phyloP scores from a whole-genome alignment of 2,113 vertebrate species.

The Osmerus mordax region DNA sequence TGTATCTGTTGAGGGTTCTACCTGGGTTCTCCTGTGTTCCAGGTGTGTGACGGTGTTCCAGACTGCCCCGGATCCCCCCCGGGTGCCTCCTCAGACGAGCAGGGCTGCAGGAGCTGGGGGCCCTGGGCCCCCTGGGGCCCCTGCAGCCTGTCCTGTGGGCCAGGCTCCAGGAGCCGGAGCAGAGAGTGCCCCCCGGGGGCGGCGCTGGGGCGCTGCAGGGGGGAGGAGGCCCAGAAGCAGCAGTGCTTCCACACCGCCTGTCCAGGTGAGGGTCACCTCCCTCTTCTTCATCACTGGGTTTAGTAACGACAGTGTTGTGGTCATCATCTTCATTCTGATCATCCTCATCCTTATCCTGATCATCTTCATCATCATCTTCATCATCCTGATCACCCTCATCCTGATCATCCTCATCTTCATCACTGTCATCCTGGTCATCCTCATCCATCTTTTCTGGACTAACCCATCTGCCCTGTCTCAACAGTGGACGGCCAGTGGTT shows the following conservation, averaged over 20 bases:
- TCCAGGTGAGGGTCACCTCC: slow-evolving; percentile 58
- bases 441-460: not conserved
- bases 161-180: slow-evolving; percentile 63
- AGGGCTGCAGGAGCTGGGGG: slow-evolving; percentile 75
- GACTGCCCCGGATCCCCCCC: slow-evolving; percentile 66
- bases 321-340: not conserved
- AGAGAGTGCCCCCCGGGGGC: slow-evolving; percentile 67
- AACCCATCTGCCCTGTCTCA: not conserved
- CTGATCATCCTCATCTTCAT: not conserved
- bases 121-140: slow-evolving; percentile 78
- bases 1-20: slow-evolving; percentile 51
- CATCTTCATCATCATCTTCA: too few relatives aligned
- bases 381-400: not conserved
- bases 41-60: slow-evolving; percentile 81
- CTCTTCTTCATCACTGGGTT: not conserved
- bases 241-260: slow-evolving; percentile 81
- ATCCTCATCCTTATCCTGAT: too few relatives aligned
- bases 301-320: not conserved
- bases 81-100: slow-evolving; percentile 66
- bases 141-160: slow-evolving; percentile 79
- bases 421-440: not conserved
- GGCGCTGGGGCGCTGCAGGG: slow-evolving; percentile 66
- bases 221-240: slow-evolving; percentile 65
- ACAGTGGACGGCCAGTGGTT: slow-evolving; percentile 82
- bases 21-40: not conserved